Evolutionary conservation across 2,888 invertebrate genomes (phyloP), one percentile per base, ranked within the genome.

Genomic region (Pimpla rufipes): DNA sequence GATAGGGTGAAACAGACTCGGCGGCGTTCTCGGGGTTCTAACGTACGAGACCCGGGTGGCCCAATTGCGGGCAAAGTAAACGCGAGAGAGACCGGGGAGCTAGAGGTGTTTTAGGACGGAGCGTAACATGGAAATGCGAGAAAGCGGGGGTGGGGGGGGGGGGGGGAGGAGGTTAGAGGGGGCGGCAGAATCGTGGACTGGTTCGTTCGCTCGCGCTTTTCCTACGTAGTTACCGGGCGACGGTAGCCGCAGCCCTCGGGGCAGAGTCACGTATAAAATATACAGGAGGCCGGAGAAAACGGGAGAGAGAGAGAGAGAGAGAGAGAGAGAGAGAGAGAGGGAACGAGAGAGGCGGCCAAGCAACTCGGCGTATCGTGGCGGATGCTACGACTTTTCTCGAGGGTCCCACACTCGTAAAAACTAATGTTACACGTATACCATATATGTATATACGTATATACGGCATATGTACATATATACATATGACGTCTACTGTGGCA

Each of bases 321-420:
- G 29, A 29, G 29, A 29, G 29, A 29, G 29, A 29, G 2, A 29
- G 29, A 29, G 29, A n/a, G 29, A 29, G 29, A 29, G 29, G 3
- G 5, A 29, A 29, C n/a, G n/a, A n/a, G n/a, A n/a, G n/a, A 57
- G 35, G 68, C 75, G 47, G 40, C 11, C 21, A 47, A 78, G 68
- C 73, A 64, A 62, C 80, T 57, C 40, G 52, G 67, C 52, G 85
- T 66, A 84, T 77, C 83, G 75, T 50, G 80, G 71, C 10, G 16
- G 52, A 37, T 79, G 40, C 85, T 86, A 85, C 85, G 86, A 87
- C 85, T 87, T 86, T 86, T 88, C 90, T 88, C 89, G 74, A 62
- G 89, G 88, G 88, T 88, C 85, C 82, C 71, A 85, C 89, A 85
- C 83, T 89, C 88, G 88, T 90, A 89, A 90, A 90, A 90, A 89